Conservation (phyloP, 2,113 vertebrate genomes). For the Melanocharis versteri region DNA sequence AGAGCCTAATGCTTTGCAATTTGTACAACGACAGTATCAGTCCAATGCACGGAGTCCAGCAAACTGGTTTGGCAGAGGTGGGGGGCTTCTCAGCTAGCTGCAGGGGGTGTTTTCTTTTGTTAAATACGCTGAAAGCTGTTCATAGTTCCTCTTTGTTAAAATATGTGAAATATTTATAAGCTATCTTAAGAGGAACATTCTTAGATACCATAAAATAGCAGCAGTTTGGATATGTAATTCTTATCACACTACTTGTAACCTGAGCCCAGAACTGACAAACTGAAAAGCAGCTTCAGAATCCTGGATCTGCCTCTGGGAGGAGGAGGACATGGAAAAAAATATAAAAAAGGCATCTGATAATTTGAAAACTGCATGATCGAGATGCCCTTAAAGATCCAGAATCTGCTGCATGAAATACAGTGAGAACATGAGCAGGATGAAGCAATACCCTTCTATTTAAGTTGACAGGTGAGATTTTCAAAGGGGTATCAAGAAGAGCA, state of each 20-base stretch:
- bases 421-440: not conserved
- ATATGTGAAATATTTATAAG: not conserved
- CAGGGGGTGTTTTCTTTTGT: not conserved
- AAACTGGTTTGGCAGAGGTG: not conserved
- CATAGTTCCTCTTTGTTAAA: not conserved
- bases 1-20: not conserved
- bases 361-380: not conserved
- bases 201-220: not conserved
- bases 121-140: not conserved
- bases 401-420: not conserved
- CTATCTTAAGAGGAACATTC: conserved; percentile 13
- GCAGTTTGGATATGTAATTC: not conserved
- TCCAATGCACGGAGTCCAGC: not conserved
- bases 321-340: not conserved
- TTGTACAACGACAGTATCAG: not conserved
- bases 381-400: not conserved
- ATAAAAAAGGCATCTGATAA: not conserved
- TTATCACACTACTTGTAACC: not conserved
- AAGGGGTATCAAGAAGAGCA: not conserved
- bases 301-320: not conserved
- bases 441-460: fast-evolving
- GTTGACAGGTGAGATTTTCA: not conserved
- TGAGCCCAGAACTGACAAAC: not conserved
- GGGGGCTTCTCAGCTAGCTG: not conserved
- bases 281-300: not conserved